Evolutionary conservation across 2,113 vertebrate species (phyloP), one percentile per base, ranked within the genome.

Genomic region (Gavia stellata): DNA sequence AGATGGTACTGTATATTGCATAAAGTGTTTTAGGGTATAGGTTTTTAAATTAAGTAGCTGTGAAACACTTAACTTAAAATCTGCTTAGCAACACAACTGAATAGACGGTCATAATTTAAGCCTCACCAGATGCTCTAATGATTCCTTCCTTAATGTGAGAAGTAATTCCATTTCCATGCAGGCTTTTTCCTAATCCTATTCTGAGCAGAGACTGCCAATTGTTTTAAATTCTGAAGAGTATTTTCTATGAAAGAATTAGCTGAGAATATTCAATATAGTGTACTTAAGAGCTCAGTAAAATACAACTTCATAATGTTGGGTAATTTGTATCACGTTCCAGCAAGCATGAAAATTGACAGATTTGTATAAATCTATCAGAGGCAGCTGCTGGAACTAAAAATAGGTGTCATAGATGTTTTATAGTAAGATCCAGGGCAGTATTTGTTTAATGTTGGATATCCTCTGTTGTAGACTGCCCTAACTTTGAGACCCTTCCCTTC

Each of bases 91-190:
- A 47, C 88, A 61, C 66, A 78, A 77, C 55, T 72, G 63, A 90
- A 61, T n/a, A 83, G 67, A 53, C 26, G n/a, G 81, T 72, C 55
- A 71, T 77, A 68, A 83, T 84, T 96, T 86, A 96, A 95, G 78
- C 67, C 71, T 95, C 81, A 77, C 59, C 90, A 96, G 95, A 95
- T 97, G 95, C 96, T 96, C 74, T 96, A 61, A 88, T 92, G 88
- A 94, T 84, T 92, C 79, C 74, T 91, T 86, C 59, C 75, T 94
- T 96, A 94, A 88, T 92, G 94, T 95, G 92, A 96, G 79, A 95
- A 95, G 86, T 94, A 95, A 95, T 94, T 96, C 92, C 68, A 70
- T 94, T 96, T 96, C 85, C 86, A 61, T 56, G 61, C 71, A 90
- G 74, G 66, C 58, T 94, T 96, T 96, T 93, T 75, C 50, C 45